phyloP scores from a whole-genome alignment of 2,113 vertebrate species.

The Channa argus region DNA sequence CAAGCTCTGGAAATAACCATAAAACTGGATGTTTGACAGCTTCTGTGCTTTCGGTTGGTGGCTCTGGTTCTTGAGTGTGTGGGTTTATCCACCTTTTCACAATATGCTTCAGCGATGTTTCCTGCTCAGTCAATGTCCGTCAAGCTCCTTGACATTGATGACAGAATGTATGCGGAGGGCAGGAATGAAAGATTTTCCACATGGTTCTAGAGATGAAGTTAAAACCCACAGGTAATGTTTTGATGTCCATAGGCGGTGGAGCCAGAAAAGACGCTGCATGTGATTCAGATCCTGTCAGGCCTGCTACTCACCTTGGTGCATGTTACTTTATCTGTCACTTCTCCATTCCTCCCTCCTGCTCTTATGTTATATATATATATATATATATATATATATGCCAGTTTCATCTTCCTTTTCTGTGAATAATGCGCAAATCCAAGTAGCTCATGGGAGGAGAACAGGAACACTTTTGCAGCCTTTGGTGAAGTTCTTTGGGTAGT shows the following conservation, averaged over 20 bases:
- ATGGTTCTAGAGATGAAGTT: too few relatives aligned
- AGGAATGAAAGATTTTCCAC: slow-evolving; percentile 36
- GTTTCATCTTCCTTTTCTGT: neutral
- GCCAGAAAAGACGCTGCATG: slow-evolving; percentile 5
- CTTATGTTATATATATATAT: slow-evolving; percentile 5
- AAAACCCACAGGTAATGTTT: slow-evolving; percentile 31
- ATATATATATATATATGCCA: slow-evolving; percentile 14
- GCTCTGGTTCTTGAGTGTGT: too few relatives aligned
- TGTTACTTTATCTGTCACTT: slow-evolving; percentile 50
- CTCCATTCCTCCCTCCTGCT: neutral
- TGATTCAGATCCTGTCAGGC: slow-evolving; percentile 33
- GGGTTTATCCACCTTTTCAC: too few relatives aligned
- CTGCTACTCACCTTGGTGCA: slow-evolving; percentile 15
- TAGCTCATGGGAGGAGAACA: slow-evolving; percentile 3
- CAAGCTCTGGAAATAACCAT: slow-evolving; percentile 6
- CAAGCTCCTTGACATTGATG: slow-evolving; percentile 17
- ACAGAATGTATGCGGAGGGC: neutral
- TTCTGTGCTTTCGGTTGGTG: too few relatives aligned
- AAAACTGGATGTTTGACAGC: slow-evolving; percentile 9
- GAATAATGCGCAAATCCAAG: neutral
- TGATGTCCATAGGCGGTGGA: slow-evolving; percentile 51
- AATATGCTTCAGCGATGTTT: too few relatives aligned
- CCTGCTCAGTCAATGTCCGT: slow-evolving; percentile 34
- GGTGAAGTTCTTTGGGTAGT: neutral
- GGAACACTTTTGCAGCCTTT: neutral